Base-by-base conservation (phyloP, 2,113 vertebrate species). In the Macrotis lagotis region DNA sequence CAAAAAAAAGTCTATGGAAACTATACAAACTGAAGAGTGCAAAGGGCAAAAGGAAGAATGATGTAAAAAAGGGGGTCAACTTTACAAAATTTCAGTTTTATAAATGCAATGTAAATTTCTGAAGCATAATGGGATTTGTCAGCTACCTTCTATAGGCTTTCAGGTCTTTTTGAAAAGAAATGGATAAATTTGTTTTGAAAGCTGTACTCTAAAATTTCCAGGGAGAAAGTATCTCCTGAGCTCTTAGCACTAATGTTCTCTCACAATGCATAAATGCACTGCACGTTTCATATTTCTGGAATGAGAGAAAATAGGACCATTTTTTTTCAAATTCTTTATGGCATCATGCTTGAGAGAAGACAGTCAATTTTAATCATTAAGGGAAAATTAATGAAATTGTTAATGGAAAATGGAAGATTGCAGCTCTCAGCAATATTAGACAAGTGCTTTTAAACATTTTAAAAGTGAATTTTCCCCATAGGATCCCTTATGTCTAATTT, bases 401-500 rank as follows among this genome's bases (percentile, higher is more conserved):
- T 96, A 95, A 95, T 94, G 51, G 91, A 93, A 97, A 96, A 91
- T 94, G 51, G 95, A 97, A 97, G 96, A 97, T 96, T 96, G 96
- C 10, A 96, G 91, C 95, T 97, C 96, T 97, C 88, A 95, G 91
- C 92, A 93, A 95, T 91, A 74, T 95, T 96, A 97, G 95, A 95
- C 93, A 97, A 97, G 96, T 89, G 88, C 92, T 95, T 96, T 96
- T 96, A 95, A 97, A 97, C 88, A 94, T 95, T 96, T 96, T 96
- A 90, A 93, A 95, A 97, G 91, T 96, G 88, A 89, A 96, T 94
- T 28, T 19, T 50, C 48, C 31, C 51, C 66, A 53, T 50, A 94
- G 83, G 55, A 95, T 95, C 8, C 7, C 14, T 90, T 90, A 91
- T 90, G 47, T 95, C 92, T 96, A 8, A 1, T 96, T 97, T 88